phyloP scores from a whole-genome alignment of 2,888 invertebrate genomes.

The Leucoma salicis region DNA sequence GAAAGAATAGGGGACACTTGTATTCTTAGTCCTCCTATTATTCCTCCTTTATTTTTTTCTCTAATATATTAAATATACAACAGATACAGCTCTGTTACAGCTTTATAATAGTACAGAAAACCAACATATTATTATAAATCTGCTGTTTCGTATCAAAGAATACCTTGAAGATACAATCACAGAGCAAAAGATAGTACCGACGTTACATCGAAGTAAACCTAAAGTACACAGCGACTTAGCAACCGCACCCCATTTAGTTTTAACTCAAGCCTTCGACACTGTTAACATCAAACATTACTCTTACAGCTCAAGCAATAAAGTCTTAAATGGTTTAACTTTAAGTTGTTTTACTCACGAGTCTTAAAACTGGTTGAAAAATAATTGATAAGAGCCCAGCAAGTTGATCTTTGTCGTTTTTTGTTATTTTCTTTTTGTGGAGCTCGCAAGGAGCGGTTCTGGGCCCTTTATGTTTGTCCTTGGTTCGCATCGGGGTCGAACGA shows the following conservation, averaged over 20 bases:
- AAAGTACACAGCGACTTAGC: conserved; percentile 29
- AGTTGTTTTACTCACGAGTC: conserved; percentile 34
- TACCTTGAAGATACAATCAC: not conserved
- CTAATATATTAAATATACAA: too few relatives aligned
- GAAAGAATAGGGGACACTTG: too few relatives aligned
- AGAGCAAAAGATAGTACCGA: conserved; percentile 11
- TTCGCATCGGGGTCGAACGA: conserved; percentile 20
- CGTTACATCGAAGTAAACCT: conserved; percentile 21
- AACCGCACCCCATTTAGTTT: conserved; percentile 50
- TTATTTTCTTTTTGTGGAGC: conserved; percentile 27
- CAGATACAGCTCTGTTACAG: too few relatives aligned
- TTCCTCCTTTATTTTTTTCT: too few relatives aligned
- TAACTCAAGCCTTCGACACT: conserved; percentile 48
- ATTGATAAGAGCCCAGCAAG: conserved; percentile 48
- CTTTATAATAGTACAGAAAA: too few relatives aligned
- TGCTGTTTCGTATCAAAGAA: too few relatives aligned
- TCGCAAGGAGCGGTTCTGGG: conserved; percentile 12
- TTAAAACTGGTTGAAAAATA: conserved; percentile 48
- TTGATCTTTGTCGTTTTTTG: conserved; percentile 32
- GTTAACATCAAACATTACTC: conserved; percentile 23
- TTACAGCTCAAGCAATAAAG: conserved; percentile 11
- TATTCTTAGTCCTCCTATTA: too few relatives aligned
- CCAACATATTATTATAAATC: too few relatives aligned
- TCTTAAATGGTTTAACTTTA: conserved; percentile 1
- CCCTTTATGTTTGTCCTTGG: conserved; percentile 31